Conservation (phyloP, 1,140 invertebrate species). For the Diploscapter pachys region DNA sequence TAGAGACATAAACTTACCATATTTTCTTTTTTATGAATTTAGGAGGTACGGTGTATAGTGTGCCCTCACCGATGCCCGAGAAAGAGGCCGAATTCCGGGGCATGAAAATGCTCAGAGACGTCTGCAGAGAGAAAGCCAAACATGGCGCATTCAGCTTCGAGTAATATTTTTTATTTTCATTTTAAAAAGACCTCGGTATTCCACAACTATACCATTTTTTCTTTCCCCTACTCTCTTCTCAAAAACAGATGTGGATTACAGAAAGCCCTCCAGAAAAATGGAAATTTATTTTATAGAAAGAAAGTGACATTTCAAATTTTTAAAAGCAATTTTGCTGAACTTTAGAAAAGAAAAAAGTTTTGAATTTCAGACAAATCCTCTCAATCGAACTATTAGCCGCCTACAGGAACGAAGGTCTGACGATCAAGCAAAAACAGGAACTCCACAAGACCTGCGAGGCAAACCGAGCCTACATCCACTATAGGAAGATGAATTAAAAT, state of each 20-base stretch:
- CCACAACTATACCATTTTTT: not conserved
- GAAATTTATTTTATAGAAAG: too few species aligned
- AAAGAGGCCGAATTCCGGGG: constrained; percentile 53
- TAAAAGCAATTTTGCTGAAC: too few species aligned
- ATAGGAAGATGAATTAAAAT: constrained; percentile 47
- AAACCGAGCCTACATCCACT: constrained; percentile 63
- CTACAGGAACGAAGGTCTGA: constrained; percentile 59
- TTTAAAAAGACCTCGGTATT: constrained; percentile 4
- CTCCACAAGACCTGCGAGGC: constrained; percentile 62
- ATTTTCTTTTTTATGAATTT: constrained; percentile 30
- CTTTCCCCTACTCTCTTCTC: too few species aligned
- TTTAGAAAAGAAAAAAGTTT: not conserved
- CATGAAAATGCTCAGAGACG: constrained; percentile 57
- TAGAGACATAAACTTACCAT: constrained; percentile 5
- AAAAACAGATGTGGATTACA: too few species aligned
- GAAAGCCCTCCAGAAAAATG: too few species aligned
- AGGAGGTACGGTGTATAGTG: constrained; percentile 52
- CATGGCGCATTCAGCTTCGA: constrained; percentile 30
- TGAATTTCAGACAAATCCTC: constrained; percentile 40
- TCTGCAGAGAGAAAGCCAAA: constrained; percentile 44
- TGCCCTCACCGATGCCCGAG: constrained; percentile 51
- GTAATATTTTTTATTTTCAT: constrained; percentile 25
- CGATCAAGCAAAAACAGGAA: constrained; percentile 62
- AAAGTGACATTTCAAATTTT: too few species aligned
- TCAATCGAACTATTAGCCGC: constrained; percentile 50